Conservation (phyloP, 1,140 invertebrate genomes). For the Cataglyphis hispanica region DNA sequence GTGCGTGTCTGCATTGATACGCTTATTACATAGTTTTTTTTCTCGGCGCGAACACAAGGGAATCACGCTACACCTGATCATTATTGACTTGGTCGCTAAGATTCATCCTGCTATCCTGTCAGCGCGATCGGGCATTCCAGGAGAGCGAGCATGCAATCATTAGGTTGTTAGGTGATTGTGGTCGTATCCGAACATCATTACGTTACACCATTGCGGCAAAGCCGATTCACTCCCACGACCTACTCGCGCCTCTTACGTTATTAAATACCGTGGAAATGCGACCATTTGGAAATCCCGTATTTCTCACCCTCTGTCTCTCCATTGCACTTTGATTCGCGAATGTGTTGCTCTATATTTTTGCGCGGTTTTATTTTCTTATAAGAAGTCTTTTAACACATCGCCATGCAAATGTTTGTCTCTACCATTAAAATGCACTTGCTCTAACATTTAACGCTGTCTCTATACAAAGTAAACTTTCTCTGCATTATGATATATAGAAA, state of each 20-base stretch:
- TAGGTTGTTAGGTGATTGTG: constrained; percentile 68
- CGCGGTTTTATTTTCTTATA: neutral
- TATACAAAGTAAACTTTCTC: constrained; percentile 25
- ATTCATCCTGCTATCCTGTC: constrained; percentile 19
- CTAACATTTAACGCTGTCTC: neutral
- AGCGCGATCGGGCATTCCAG: constrained; percentile 64
- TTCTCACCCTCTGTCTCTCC: constrained; percentile 45
- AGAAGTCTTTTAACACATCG: neutral
- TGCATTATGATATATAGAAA: neutral
- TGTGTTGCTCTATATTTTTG: constrained; percentile 10
- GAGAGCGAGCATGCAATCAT: constrained; percentile 66
- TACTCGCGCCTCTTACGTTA: constrained; percentile 76
- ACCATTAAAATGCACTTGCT: neutral
- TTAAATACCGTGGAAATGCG: constrained; percentile 80
- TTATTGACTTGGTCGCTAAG: constrained; percentile 37
- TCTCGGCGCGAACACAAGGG: neutral
- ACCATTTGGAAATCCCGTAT: constrained; percentile 66
- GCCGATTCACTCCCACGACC: constrained; percentile 78
- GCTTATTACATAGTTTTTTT: constrained; percentile 35
- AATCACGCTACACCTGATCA: constrained; percentile 57
- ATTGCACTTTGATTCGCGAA: constrained; percentile 20
- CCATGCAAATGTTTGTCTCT: neutral
- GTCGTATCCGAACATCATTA: constrained; percentile 69
- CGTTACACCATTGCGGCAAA: constrained; percentile 72
- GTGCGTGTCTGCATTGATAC: constrained; percentile 38